These are phyloP conservation scores for Alectura lathami DNA, from an alignment of 2,113 vertebrate genomes.

Conservation along the genomic window DNA sequence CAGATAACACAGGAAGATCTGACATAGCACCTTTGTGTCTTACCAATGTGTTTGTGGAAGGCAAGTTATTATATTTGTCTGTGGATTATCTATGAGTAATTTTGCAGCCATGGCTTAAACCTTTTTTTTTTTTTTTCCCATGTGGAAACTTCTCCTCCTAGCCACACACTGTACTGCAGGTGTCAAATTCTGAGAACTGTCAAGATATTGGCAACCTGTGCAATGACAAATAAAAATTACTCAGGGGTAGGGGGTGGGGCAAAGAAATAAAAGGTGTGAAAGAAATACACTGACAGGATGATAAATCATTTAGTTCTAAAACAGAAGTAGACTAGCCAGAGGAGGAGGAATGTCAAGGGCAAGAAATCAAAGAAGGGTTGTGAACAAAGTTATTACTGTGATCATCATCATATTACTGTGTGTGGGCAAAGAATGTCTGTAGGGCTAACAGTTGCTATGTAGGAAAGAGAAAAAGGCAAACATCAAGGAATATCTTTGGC, in stretches of 20 bases:
- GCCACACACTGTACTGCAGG: background rate
- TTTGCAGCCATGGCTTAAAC: background rate
- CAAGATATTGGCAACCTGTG: background rate
- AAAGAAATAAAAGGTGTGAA: background rate
- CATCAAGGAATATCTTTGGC: background rate
- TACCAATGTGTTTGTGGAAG: background rate
- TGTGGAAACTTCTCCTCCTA: background rate
- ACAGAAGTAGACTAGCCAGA: conserved; percentile 10
- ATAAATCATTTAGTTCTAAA: conserved; percentile 33
- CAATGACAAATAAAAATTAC: background rate
- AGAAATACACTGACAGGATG: conserved; percentile 15
- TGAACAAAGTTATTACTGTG: background rate
- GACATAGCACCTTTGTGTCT: background rate
- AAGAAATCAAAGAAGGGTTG: conserved; percentile 32
- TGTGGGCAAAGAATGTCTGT: background rate
- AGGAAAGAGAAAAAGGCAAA: background rate
- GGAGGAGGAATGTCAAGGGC: conserved; percentile 26
- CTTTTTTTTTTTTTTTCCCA: background rate
- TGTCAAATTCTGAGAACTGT: background rate
- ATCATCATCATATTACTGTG: background rate
- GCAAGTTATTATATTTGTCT: background rate
- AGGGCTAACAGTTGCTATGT: background rate
- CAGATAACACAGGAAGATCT: background rate
- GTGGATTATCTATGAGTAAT: background rate
- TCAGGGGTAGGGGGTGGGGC: background rate